Conservation (phyloP, 2,113 vertebrate species). For the Dasypus novemcinctus region DNA sequence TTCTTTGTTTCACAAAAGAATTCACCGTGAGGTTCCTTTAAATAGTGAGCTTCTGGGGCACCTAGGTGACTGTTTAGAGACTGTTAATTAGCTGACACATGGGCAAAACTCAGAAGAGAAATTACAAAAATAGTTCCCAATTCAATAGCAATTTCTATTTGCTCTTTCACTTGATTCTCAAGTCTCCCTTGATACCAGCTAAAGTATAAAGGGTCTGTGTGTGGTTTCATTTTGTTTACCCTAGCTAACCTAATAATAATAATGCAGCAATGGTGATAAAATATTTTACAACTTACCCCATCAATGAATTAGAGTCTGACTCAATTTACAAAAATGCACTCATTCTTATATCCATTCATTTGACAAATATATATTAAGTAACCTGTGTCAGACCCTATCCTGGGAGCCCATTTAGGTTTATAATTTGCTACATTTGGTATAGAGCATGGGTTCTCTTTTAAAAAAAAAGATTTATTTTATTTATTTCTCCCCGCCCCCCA, state of each 20-base stretch:
- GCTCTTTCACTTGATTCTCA: background rate
- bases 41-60: background rate
- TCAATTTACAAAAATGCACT: background rate
- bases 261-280: background rate
- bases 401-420: background rate
- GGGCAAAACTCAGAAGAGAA: background rate
- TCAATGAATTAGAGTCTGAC: background rate
- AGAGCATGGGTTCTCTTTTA: too few relatives aligned
- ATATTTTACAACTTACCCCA: background rate
- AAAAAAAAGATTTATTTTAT: too few relatives aligned
- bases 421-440: background rate
- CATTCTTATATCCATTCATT: background rate
- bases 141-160: background rate
- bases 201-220: background rate
- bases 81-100: background rate
- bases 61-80: background rate
- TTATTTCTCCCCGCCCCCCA: too few relatives aligned
- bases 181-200: background rate
- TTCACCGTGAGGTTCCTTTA: background rate
- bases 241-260: background rate
- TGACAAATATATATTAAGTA: background rate
- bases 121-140: background rate
- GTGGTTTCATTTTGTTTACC: background rate
- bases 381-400: accelerated
- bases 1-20: background rate